Conservation (phyloP, 2,113 vertebrate genomes). For the Clarias magur region DNA sequence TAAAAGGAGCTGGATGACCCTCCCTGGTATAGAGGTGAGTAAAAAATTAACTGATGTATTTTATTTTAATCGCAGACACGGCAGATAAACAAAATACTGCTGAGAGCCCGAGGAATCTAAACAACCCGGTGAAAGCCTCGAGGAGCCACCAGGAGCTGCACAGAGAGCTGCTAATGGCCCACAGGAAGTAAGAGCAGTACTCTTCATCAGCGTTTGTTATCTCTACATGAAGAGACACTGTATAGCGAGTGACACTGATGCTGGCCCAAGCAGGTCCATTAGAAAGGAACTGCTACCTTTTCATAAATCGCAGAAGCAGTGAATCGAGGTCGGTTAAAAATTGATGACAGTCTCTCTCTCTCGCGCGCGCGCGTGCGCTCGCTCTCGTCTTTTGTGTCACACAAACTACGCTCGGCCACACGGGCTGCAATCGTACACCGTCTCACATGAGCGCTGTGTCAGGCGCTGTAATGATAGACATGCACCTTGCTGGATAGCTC, state of each 20-base stretch:
- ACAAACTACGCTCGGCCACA: conserved; percentile 42
- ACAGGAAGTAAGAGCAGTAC: conserved; percentile 67
- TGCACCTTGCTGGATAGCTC: conserved; percentile 10
- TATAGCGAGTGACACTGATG: not conserved
- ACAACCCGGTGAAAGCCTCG: conserved; percentile 57
- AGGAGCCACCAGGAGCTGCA: conserved; percentile 72
- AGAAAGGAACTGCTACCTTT: conserved; percentile 24
- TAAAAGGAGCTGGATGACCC: not conserved
- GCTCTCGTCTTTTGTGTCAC: conserved; percentile 54
- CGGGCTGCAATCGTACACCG: conserved; percentile 63
- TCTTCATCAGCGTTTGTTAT: not conserved
- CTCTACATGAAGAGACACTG: not conserved
- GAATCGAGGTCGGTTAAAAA: conserved; percentile 60
- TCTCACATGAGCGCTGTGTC: conserved; percentile 51
- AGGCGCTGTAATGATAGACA: conserved; percentile 45
- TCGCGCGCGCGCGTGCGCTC: not conserved
- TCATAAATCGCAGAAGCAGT: conserved; percentile 39
- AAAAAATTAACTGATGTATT: not conserved
- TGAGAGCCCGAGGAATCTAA: conserved; percentile 45
- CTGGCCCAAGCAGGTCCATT: not conserved
- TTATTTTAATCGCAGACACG: conserved; percentile 52
- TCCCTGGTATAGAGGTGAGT: not conserved
- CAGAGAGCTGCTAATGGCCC: conserved; percentile 70
- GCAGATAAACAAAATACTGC: conserved; percentile 40
- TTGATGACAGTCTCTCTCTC: conserved; percentile 60